These are phyloP conservation scores for Brachyptera putata DNA, from an alignment of 2,888 invertebrate species.

Conservation along the genomic window DNA sequence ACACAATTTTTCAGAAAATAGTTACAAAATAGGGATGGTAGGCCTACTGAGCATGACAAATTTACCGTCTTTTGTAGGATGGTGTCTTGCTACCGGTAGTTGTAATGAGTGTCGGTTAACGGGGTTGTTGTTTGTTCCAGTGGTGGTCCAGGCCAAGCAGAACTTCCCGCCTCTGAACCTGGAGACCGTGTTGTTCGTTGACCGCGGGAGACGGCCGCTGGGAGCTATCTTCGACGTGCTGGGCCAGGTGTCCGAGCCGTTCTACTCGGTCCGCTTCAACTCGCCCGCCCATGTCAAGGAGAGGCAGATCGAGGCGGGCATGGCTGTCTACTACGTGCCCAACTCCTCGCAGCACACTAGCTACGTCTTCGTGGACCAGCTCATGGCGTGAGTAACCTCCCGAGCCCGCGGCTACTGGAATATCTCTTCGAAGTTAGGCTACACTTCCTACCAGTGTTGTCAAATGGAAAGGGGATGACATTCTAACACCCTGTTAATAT, in stretches of 20 bases:
- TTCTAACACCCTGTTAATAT: too few relatives aligned
- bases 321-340: slow-evolving; percentile 79
- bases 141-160: slow-evolving; percentile 68
- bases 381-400: slow-evolving; percentile 67
- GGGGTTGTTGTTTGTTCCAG: slow-evolving; percentile 53
- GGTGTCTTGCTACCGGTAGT: too few relatives aligned
- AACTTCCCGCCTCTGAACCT: slow-evolving; percentile 73
- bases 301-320: slow-evolving; percentile 61
- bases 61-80: too few relatives aligned
- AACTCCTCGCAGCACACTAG: slow-evolving; percentile 68
- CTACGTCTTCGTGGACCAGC: slow-evolving; percentile 68
- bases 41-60: too few relatives aligned
- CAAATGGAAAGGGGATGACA: too few relatives aligned
- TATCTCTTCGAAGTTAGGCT: too few relatives aligned
- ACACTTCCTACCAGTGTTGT: too few relatives aligned
- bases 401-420: too few relatives aligned
- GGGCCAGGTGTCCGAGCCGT: slow-evolving; percentile 78
- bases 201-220: slow-evolving; percentile 68
- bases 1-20: too few relatives aligned
- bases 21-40: too few relatives aligned
- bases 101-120: too few relatives aligned
- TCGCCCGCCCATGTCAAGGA: slow-evolving; percentile 66
- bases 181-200: slow-evolving; percentile 84
- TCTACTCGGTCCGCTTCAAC: slow-evolving; percentile 90
- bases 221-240: slow-evolving; percentile 89